Evolutionary conservation across 1,140 invertebrate genomes (phyloP), one percentile per base, ranked within the genome.

Genomic region (Drosophila tropicalis): DNA sequence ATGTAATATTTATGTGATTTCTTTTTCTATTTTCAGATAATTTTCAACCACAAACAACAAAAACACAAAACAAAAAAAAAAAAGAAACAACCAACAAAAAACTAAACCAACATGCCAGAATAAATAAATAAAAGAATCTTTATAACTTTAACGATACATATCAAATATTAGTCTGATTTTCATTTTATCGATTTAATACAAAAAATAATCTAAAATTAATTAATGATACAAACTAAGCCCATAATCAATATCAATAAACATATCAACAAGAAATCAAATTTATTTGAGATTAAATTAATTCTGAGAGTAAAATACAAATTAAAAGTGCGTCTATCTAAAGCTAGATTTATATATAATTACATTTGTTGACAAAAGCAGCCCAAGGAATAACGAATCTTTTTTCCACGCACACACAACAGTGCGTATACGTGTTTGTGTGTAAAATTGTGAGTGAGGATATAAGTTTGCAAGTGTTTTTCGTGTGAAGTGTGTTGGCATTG

Each of bases 141-240:
- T 6, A 57, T 44, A 66, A 68, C 65, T 72, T 67, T 76, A 89
- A 89, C 84, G 84, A 89, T 67, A 90, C 84, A 89, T 89, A 89
- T 89, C 84, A 89, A 81, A 64, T 41, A 29, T 67, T 81, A 72
- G 84, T 84, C 84, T 89, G 84, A 89, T 81, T 81, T 81, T 78
- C 6, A 17, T 64, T 64, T 47, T 62, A 19, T 67, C 60, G 58
- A 60, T 54, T 29, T 56, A 47, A 66, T 70, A 58, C 39, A 22
- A 58, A 63, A 29, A 58, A 44, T 32, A 58, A 63, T 15, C 34
- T 10, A 36, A 36, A 10, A 63, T 15, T 61, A 44, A 47, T 66
- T 60, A n/a, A 72, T 61, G 32, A 13, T 39, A 39, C 12, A 4
- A 12, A 39, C 36, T 39, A 13, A 13, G 12, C 36, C n/a, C 13